Evolutionary conservation across 2,888 invertebrate genomes (phyloP).

Genomic region (Torymus tubicola): DNA sequence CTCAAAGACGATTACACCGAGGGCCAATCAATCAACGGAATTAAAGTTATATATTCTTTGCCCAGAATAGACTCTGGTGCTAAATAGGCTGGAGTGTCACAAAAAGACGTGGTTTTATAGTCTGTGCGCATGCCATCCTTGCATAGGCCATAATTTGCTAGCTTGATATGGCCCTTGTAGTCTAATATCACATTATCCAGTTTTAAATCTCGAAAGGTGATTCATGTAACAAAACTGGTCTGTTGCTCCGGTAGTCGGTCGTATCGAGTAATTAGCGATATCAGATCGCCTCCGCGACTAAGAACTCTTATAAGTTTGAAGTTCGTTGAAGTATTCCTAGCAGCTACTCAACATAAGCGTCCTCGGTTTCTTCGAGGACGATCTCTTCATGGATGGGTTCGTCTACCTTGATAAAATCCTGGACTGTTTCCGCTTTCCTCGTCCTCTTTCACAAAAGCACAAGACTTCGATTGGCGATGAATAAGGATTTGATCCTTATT

Average conservation of each 20-base stretch:
- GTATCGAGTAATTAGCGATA: slow-evolving; percentile 99
- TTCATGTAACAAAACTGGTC: slow-evolving; percentile 96
- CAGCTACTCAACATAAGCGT: too few species aligned
- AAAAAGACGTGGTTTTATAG: slow-evolving; percentile 97
- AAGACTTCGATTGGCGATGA: too few species aligned
- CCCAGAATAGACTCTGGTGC: slow-evolving; percentile 98
- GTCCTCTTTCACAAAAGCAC: too few species aligned
- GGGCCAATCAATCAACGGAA: slow-evolving; percentile 99
- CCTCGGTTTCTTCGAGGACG: too few species aligned
- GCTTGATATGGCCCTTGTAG: slow-evolving; percentile 98
- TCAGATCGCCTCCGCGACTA: slow-evolving; percentile 97
- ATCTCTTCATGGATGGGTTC: too few species aligned
- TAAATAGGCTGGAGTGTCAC: slow-evolving; percentile 99
- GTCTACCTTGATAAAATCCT: too few species aligned
- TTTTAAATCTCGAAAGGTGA: slow-evolving; percentile 98
- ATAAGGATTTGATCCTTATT: too few species aligned
- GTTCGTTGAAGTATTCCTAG: too few species aligned
- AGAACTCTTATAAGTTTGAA: too few species aligned
- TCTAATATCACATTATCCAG: slow-evolving; percentile 98
- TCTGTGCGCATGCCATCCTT: slow-evolving; percentile 97
- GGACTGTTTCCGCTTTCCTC: too few species aligned
- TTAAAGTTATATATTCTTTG: slow-evolving; percentile 93
- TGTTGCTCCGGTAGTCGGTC: slow-evolving; percentile 97
- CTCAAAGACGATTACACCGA: slow-evolving; percentile 98
- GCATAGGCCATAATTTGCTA: slow-evolving; percentile 99